Conservation (phyloP, 2,888 invertebrate species). For the Phyto melanocephala region DNA sequence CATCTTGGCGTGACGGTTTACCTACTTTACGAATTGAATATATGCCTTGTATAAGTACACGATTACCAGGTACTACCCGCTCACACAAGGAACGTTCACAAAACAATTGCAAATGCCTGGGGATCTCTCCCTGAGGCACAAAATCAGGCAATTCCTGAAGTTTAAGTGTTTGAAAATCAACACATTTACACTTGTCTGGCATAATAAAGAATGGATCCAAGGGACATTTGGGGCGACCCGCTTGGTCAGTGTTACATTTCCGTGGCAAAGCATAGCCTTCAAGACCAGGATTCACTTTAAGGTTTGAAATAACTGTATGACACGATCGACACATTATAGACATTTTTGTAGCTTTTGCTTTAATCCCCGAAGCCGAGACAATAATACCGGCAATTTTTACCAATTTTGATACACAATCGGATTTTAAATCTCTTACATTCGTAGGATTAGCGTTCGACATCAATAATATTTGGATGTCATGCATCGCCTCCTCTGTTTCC, state of each 20-base stretch:
- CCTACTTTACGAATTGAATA: conserved; percentile 94
- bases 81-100: conserved; percentile 96
- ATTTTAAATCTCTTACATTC: conserved; percentile 91
- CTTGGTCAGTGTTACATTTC: conserved; percentile 96
- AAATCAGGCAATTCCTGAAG: conserved; percentile 97
- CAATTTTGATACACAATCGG: conserved; percentile 93
- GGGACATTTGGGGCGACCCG: conserved; percentile 95
- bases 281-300: conserved; percentile 94
- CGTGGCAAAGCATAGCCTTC: conserved; percentile 97
- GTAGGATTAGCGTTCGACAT: conserved; percentile 90
- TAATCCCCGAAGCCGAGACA: conserved; percentile 94
- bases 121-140: conserved; percentile 96
- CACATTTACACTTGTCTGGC: conserved; percentile 97
- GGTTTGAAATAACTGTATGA: conserved; percentile 91
- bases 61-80: conserved; percentile 96
- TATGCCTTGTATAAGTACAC: conserved; percentile 95
- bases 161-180: conserved; percentile 98
- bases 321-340: conserved; percentile 98
- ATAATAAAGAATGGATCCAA: conserved; percentile 98
- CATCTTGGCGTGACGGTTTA: conserved; percentile 83
- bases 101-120: conserved; percentile 95
- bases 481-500: conserved; percentile 91
- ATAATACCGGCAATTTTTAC: conserved; percentile 98
- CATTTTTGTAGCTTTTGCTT: conserved; percentile 96
- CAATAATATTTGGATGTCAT: conserved; percentile 95